Evolutionary conservation across 2,113 vertebrate species (phyloP).

Genomic region (Mystacornis crossleyi): DNA sequence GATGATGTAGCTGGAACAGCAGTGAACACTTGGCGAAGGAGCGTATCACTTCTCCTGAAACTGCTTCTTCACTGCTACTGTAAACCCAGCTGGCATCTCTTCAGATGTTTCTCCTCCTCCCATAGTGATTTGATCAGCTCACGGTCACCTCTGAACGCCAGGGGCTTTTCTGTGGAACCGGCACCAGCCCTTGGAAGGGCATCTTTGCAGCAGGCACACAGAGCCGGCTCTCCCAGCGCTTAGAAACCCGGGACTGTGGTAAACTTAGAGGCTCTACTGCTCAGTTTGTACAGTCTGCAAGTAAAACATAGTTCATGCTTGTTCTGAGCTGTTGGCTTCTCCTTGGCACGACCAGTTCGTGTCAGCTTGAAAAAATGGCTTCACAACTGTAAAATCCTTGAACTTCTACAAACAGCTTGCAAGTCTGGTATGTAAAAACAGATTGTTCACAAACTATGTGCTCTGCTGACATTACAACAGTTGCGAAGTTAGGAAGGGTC

Average conservation of each 20-base stretch:
- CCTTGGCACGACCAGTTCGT: not conserved
- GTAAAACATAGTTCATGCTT: not conserved
- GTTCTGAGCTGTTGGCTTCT: not conserved
- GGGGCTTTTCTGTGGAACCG: not conserved
- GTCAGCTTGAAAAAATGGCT: constrained; percentile 10
- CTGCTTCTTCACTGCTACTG: not conserved
- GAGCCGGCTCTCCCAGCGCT: not conserved
- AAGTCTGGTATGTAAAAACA: constrained; percentile 8
- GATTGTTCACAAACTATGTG: not conserved
- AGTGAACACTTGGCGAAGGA: not conserved
- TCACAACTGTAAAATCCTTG: constrained; percentile 47
- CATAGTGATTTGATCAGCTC: not conserved
- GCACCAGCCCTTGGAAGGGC: not conserved
- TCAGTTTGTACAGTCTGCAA: not conserved
- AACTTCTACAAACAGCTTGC: constrained; percentile 24
- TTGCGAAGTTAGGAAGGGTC: not conserved
- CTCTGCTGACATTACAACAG: not conserved
- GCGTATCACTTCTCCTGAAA: not conserved
- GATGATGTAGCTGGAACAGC: not conserved
- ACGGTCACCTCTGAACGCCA: not conserved
- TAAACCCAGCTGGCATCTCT: constrained; percentile 18
- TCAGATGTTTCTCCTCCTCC: not conserved
- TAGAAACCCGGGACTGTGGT: not conserved
- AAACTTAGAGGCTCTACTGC: not conserved
- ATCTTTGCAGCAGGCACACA: not conserved